Evolutionary conservation across 2,797 vertebrate species (phyloP), one percentile per base, ranked within the genome.

Genomic region (Fundulus diaphanus): DNA sequence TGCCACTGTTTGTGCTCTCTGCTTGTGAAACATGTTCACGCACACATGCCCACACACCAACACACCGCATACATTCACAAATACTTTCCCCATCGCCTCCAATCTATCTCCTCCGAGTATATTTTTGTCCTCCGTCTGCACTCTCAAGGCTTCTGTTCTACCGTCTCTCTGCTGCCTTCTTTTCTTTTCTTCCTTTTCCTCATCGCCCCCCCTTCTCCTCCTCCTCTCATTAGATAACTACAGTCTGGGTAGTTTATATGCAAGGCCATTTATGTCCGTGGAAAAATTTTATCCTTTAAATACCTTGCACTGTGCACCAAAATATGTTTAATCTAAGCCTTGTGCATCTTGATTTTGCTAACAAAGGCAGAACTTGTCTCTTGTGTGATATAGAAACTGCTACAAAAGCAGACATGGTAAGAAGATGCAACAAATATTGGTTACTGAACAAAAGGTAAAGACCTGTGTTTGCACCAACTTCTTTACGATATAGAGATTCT

Each of bases 241-340:
- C 79, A 85, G 77, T 86, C 78, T 75, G 70, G 35, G 82, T 86
- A 59, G 13, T 82, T 86, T 88, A 83, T 88, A 91, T 92, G 88
- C 90, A 89, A 90, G 92, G 90, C 89, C 83, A 77, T 88, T 89
- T 85, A 84, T 87, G 88, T 85, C 89, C 85, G 80, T 82, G 74
- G 87, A 92, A 91, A 86, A 85, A 85, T 90, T 86, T 78, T 85
- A 82, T 87, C 88, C 85, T 87, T 89, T 87, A 90, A 91, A 93
- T 89, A 84, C 83, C 90, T 90, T 85, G 88, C 74, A 76, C 85
- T 79, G 86, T 79, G 87, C 81, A 87, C 79, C 68, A 83, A 88
- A 92, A 88, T 86, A 81, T 85, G 87, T 92, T 90, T 91, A 85
- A 90, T 92, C 81, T 85, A 75, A 89, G 81, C 81, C 77, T 70